phyloP scores from a whole-genome alignment of 2,888 invertebrate genomes.

The Unio delphinus region DNA sequence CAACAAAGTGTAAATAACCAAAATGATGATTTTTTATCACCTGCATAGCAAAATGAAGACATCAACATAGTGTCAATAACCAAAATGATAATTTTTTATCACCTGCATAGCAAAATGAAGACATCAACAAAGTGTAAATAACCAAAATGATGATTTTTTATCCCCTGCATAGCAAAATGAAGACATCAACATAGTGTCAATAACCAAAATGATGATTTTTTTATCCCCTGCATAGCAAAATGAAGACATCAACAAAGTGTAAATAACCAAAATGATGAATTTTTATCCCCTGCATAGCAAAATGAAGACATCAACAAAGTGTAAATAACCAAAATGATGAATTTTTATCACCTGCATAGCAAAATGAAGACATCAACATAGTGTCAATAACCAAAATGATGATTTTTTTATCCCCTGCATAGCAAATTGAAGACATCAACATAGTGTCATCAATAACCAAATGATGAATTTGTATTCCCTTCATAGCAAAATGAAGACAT shows the following conservation, averaged over 20 bases:
- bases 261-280: too few species aligned
- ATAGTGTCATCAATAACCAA: background rate
- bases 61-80: background rate
- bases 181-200: background rate
- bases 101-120: too few species aligned
- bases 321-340: background rate
- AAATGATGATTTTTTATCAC: background rate
- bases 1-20: background rate
- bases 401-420: too few species aligned
- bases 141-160: background rate
- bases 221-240: background rate
- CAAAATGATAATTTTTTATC: too few species aligned
- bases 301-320: background rate
- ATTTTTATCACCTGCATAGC: background rate
- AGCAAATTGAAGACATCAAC: background rate
- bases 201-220: background rate
- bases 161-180: background rate
- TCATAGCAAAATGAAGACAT: background rate
- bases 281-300: too few species aligned
- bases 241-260: too few species aligned
- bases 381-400: too few species aligned
- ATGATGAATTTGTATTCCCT: background rate
- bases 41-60: background rate
- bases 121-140: background rate
- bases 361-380: background rate